Evolutionary conservation across 1,140 invertebrate genomes (phyloP).

Genomic region (Rhyzopertha dominica): DNA sequence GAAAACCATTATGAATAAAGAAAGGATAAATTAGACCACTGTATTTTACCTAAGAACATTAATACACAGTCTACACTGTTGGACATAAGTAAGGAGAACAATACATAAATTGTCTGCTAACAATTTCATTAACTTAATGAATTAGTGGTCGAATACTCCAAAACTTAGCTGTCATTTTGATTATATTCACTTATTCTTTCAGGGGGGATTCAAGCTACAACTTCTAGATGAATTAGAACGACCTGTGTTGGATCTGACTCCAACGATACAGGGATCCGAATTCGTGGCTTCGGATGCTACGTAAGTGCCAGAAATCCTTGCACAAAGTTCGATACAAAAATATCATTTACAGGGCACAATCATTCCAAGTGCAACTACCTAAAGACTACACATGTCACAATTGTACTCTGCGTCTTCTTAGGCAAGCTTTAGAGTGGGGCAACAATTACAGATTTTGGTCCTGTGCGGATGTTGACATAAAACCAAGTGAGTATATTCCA

Average conservation of each 20-base stretch:
- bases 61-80: not conserved
- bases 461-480: slow-evolving; percentile 91
- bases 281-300: slow-evolving; percentile 74
- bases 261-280: slow-evolving; percentile 69
- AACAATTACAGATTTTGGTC: slow-evolving; percentile 85
- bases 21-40: not conserved
- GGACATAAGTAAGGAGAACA: not conserved
- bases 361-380: slow-evolving; percentile 73
- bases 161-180: not conserved
- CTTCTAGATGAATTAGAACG: slow-evolving; percentile 75
- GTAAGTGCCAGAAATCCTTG: slow-evolving; percentile 53
- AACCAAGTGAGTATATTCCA: slow-evolving; percentile 46
- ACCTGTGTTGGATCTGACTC: slow-evolving; percentile 77
- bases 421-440: slow-evolving; percentile 87
- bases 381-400: slow-evolving; percentile 78
- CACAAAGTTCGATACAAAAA: too few relatives aligned
- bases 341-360: slow-evolving; percentile 65
- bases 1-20: not conserved
- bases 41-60: not conserved
- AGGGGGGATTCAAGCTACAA: slow-evolving; percentile 85
- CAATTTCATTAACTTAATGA: not conserved
- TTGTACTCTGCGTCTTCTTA: slow-evolving; percentile 81
- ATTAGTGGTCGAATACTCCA: not conserved
- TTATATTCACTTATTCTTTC: slow-evolving; percentile 41
- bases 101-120: not conserved